Conservation (phyloP, 2,113 vertebrate genomes). For the Dasypus novemcinctus region DNA sequence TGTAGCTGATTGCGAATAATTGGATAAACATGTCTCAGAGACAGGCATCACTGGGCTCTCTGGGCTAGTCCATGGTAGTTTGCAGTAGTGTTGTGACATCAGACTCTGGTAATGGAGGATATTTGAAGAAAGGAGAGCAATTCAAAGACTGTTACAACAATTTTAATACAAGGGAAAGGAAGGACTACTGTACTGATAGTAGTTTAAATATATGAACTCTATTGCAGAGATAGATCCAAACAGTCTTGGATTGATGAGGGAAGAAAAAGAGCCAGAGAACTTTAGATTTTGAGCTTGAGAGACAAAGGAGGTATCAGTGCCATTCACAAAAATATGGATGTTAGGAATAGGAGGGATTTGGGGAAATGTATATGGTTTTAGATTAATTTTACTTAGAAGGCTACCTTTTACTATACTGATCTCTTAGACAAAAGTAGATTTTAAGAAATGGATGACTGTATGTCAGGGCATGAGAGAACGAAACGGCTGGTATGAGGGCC, state of each 20-base stretch:
- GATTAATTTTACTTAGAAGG: not conserved
- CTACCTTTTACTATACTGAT: not conserved
- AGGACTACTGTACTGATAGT: not conserved
- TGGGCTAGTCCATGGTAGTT: not conserved
- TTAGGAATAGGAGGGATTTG: not conserved
- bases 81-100: not conserved
- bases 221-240: not conserved
- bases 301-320: not conserved
- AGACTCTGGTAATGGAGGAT: not conserved
- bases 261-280: conserved; percentile 21
- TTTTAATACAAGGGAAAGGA: not conserved
- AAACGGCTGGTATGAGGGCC: not conserved
- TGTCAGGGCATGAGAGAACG: not conserved
- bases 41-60: not conserved
- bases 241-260: conserved; percentile 3
- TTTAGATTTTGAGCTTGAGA: conserved; percentile 4
- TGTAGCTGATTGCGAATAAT: not conserved
- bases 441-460: not conserved
- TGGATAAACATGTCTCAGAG: not conserved
- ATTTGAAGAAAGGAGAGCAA: not conserved
- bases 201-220: not conserved
- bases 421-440: not conserved
- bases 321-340: not conserved
- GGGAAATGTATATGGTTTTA: not conserved
- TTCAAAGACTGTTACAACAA: not conserved